phyloP scores from a whole-genome alignment of 2,888 invertebrate genomes.

The Acronicta leporina region DNA sequence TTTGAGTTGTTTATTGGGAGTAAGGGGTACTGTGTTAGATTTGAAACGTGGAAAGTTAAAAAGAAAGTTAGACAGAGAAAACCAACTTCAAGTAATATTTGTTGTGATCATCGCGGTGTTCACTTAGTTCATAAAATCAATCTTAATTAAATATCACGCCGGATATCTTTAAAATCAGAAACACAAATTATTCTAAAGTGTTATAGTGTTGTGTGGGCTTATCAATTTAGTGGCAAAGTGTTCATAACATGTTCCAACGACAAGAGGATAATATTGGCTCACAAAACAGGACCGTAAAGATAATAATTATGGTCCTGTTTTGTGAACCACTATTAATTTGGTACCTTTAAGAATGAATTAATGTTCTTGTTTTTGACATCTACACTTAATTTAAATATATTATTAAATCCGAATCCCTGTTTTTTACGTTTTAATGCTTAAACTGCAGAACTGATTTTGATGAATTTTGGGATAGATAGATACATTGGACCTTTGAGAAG shows the following conservation, averaged over 20 bases:
- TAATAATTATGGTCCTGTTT: not conserved
- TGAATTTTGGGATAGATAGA: too few relatives aligned
- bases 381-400: too few relatives aligned
- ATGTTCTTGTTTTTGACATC: conserved; percentile 4
- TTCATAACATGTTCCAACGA: conserved; percentile 31
- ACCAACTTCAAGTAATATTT: too few relatives aligned
- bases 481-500: too few relatives aligned
- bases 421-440: too few relatives aligned
- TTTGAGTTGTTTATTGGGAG: not conserved
- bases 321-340: conserved; percentile 20
- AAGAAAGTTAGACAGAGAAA: too few relatives aligned
- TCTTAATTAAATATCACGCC: not conserved
- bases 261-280: conserved; percentile 2
- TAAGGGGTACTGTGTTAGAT: not conserved
- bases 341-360: conserved; percentile 11
- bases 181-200: not conserved
- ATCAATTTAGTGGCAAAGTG: conserved; percentile 32
- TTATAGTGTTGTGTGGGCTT: conserved; percentile 31
- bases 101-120: too few relatives aligned
- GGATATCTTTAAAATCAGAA: conserved; percentile 6
- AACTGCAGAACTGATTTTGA: too few relatives aligned
- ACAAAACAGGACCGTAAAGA: too few relatives aligned
- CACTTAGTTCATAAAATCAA: too few relatives aligned
- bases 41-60: too few relatives aligned
- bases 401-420: too few relatives aligned